Percentiles rank a stretch among this genome's conserved stretches.
These are phyloP conservation scores for Chaetura pelagica DNA, from an alignment of 2,113 vertebrate genomes.

Conservation along the genomic window DNA sequence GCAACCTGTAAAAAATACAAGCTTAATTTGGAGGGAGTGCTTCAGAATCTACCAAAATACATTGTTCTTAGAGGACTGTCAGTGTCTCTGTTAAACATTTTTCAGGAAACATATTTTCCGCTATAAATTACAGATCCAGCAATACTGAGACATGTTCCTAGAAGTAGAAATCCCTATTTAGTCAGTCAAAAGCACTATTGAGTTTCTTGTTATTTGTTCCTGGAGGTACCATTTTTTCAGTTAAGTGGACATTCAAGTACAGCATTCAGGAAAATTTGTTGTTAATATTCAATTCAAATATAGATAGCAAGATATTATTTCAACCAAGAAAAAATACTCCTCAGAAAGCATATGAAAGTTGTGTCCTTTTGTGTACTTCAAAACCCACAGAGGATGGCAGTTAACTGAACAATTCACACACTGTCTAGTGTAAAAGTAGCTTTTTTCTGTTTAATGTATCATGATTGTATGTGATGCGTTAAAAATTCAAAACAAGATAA, in stretches of 20 bases:
- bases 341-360: background rate
- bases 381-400: background rate
- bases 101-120: background rate
- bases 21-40: background rate
- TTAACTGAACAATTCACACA: background rate
- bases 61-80: background rate
- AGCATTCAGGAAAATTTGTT: background rate
- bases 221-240: background rate
- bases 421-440: background rate
- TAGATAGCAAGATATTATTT: background rate
- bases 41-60: background rate
- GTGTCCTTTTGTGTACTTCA: background rate
- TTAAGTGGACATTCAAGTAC: background rate
- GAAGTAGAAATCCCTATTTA: background rate
- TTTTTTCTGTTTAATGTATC: background rate
- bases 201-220: background rate
- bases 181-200: background rate
- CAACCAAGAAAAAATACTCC: background rate
- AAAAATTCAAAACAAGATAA: background rate
- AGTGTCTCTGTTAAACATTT: accelerated
- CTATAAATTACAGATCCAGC: background rate
- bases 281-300: background rate
- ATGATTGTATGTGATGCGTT: background rate
- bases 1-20: background rate
- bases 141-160: background rate